phyloP scores from a whole-genome alignment of 2,113 vertebrate species.

The Prolemur simus region DNA sequence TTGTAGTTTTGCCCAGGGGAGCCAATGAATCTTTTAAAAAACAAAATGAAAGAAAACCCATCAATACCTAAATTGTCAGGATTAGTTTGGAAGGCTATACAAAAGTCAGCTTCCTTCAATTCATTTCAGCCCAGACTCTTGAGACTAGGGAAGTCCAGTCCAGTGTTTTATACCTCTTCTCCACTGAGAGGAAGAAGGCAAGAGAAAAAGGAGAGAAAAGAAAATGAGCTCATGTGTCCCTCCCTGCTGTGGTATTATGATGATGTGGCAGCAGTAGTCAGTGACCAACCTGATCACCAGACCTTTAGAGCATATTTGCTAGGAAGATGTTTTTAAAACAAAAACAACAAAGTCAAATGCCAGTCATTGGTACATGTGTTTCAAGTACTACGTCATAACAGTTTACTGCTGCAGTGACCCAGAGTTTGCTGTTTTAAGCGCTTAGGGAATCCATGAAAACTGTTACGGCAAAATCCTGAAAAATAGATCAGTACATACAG shows the following conservation, averaged over 20 bases:
- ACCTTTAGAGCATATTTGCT: neutral
- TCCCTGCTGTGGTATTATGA: neutral
- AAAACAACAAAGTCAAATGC: neutral
- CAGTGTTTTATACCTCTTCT: constrained; percentile 19
- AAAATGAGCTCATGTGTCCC: neutral
- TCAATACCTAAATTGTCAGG: constrained; percentile 43
- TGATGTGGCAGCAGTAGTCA: neutral
- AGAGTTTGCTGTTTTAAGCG: constrained; percentile 3
- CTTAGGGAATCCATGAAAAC: neutral
- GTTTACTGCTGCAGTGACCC: neutral
- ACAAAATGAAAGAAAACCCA: neutral
- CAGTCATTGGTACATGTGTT: neutral
- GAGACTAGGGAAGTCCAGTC: constrained; percentile 6
- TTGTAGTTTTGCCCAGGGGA: neutral
- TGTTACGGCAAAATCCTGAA: constrained; percentile 25
- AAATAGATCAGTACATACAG: constrained; percentile 4
- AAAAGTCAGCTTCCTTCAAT: constrained; percentile 51
- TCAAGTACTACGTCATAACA: neutral
- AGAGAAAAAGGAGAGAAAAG: constrained; percentile 39
- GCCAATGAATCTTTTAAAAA: constrained; percentile 2
- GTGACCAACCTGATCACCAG: neutral
- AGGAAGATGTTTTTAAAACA: constrained; percentile 36
- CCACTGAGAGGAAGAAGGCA: constrained; percentile 37
- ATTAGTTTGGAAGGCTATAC: constrained; percentile 27
- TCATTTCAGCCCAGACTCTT: constrained; percentile 45